phyloP scores from a whole-genome alignment of 2,888 invertebrate species.

The Dorcus parallelipipedus region DNA sequence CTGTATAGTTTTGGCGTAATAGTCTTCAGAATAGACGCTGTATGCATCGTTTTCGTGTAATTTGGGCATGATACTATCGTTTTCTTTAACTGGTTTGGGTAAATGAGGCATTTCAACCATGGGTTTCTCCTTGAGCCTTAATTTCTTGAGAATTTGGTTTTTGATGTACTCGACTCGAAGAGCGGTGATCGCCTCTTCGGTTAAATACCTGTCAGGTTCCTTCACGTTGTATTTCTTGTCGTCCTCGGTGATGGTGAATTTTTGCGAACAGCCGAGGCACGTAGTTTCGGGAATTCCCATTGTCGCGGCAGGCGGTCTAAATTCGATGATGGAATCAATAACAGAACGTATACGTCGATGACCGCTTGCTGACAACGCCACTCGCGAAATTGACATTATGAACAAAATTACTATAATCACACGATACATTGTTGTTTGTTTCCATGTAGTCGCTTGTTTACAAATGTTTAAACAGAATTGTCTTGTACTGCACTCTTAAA shows the following conservation, averaged over 20 bases:
- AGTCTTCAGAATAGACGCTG: constrained; percentile 67
- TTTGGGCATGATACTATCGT: constrained; percentile 58
- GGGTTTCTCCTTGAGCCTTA: constrained; percentile 73
- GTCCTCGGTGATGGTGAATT: constrained; percentile 33
- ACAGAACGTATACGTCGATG: constrained; percentile 33
- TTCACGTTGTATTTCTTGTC: constrained; percentile 17
- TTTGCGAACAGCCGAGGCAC: constrained; percentile 32
- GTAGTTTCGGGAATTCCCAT: constrained; percentile 12
- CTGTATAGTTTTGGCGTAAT: constrained; percentile 80
- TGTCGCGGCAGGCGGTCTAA: constrained; percentile 12
- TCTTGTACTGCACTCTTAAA: constrained; percentile 36
- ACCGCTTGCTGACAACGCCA: constrained; percentile 18
- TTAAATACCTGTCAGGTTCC: constrained; percentile 28
- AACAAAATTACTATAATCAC: constrained; percentile 28
- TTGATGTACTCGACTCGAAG: constrained; percentile 78
- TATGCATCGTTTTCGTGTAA: constrained; percentile 51
- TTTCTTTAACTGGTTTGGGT: constrained; percentile 74
- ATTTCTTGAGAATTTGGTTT: constrained; percentile 77
- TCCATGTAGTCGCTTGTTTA: constrained; percentile 34
- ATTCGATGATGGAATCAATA: constrained; percentile 35
- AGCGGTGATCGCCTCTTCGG: constrained; percentile 59
- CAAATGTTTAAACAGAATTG: constrained; percentile 34
- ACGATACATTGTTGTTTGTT: constrained; percentile 14
- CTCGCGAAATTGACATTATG: constrained; percentile 17
- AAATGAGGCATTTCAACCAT: constrained; percentile 61